Evolutionary conservation across 2,797 vertebrate genomes (phyloP).

Genomic region (Gymnopithys bicolor): DNA sequence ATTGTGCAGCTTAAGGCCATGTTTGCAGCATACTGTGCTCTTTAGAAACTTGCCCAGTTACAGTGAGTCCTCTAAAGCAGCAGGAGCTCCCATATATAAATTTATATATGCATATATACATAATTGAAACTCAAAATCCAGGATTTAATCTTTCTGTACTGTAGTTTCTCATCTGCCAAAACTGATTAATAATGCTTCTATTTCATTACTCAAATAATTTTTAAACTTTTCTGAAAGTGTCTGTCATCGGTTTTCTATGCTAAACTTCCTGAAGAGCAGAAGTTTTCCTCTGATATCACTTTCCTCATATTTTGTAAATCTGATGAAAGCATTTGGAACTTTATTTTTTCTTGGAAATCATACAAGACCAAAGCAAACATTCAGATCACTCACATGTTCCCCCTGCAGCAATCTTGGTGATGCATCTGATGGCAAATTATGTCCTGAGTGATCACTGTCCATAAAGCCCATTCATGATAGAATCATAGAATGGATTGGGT

Average conservation of each 20-base stretch:
- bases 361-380: background rate
- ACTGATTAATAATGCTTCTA: background rate
- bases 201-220: background rate
- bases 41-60: conserved; percentile 32
- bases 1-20: conserved; percentile 53
- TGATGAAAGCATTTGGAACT: background rate
- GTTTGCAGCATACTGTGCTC: conserved; percentile 50
- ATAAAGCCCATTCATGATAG: rapidly evolving
- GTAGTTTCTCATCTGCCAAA: background rate
- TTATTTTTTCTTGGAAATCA: background rate
- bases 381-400: background rate
- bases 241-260: background rate
- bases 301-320: background rate
- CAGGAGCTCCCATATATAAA: conserved; percentile 24
- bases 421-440: background rate
- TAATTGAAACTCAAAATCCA: background rate
- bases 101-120: background rate
- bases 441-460: rapidly evolving
- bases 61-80: background rate
- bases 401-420: background rate
- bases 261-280: background rate
- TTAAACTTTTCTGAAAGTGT: background rate
- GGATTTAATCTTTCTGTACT: background rate
- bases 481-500: too few relatives aligned
- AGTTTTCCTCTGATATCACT: background rate